phyloP scores from a whole-genome alignment of 1,140 invertebrate genomes.

The Drosophila seguyi region DNA sequence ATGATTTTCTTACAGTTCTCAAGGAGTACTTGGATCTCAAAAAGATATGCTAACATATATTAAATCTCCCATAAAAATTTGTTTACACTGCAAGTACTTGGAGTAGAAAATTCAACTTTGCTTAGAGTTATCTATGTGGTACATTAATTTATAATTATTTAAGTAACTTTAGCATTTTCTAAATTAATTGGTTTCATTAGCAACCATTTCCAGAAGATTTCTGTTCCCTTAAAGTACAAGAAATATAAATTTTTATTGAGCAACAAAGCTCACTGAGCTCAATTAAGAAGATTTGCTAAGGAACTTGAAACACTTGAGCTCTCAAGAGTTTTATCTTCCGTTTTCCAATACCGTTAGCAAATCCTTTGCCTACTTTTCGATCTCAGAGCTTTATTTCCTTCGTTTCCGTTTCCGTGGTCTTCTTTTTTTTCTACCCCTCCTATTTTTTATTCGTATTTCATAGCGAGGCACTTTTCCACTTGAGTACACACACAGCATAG shows the following conservation, averaged over 20 bases:
- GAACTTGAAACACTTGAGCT: neutral
- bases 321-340: neutral
- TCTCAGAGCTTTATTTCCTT: neutral
- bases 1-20: no score
- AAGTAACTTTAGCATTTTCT: neutral
- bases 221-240: neutral
- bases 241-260: neutral
- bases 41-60: no score
- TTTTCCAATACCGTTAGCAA: neutral
- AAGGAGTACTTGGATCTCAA: neutral
- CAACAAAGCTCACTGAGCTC: neutral
- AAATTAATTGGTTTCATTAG: neutral
- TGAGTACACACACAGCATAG: conserved; percentile 31
- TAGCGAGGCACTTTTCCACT: conserved; percentile 42
- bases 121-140: neutral
- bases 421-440: no score
- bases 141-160: neutral
- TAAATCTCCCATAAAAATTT: neutral
- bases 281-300: conserved; percentile 9
- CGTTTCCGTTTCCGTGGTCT: conserved; percentile 6
- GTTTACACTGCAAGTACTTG: neutral
- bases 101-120: neutral
- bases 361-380: conserved; percentile 11
- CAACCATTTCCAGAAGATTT: neutral
- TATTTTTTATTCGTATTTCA: neutral